Base-by-base conservation (phyloP, 2,113 vertebrate genomes). In the Toxostoma redivivum region DNA sequence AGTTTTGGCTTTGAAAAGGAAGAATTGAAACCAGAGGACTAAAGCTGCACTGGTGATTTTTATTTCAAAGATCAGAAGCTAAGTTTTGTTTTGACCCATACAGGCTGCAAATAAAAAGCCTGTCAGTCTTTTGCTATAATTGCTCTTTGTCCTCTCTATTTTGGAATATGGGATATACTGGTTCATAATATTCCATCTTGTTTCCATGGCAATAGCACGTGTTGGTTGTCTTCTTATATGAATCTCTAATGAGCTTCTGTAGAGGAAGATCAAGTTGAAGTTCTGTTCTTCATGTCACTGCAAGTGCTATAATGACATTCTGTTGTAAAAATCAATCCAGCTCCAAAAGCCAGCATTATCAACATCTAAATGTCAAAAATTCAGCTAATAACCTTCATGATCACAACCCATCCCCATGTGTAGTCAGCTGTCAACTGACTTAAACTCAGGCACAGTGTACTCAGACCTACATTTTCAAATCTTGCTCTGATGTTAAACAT, bases 181-280 rank as follows among this genome's bases (percentile, higher is more conserved):
- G 93, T 96, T 92, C 78, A 47, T 92, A 91, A 95, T 86, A 90
- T 96, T 78, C 92, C 33, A 42, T 94, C 88, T 88, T 74, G 94
- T 97, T 96, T 93, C 96, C 93, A 97, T 95, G 90, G 96, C 72
- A 94, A 96, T 94, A 83, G 88, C 95, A 96, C 80, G 65, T 96
- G 93, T 96, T 92, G 40, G 60, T 95, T 93, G 81, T 91, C 81
- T 86, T 96, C 96, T 88, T 93, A 81, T 92, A 61, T 90, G 95
- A 95, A 95, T 96, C 88, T 93, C 88, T 95, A 95, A 94, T 86
- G 80, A 95, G 93, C 80, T 95, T 95, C 88, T 96, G 79, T 88
- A 92, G 86, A 88, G 77, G 79, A 96, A 79, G 81, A 95, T 87
- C 84, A 94, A 92, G 73, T 60, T 86, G 86, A 93, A 94, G 90